A percentile compares a stretch with the other conserved stretches of the same genome.
phyloP scores from a whole-genome alignment of 2,797 vertebrate genomes.

The Loris lydekkerianus region DNA sequence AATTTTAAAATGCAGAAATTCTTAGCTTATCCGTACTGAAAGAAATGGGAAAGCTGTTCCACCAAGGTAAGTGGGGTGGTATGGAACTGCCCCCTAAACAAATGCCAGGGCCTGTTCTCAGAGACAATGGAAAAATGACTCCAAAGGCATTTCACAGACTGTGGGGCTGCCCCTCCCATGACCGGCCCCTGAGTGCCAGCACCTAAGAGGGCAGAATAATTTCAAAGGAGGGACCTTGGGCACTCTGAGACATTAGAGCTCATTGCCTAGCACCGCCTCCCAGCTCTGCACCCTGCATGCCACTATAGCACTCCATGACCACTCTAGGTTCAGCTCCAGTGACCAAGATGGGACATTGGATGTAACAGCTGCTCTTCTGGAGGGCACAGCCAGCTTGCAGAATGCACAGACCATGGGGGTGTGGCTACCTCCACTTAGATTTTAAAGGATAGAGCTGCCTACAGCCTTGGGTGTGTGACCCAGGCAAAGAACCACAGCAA shows the following conservation, averaged over 20 bases:
- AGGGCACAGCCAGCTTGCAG: neutral
- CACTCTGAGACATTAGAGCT: neutral
- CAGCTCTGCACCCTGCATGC: neutral
- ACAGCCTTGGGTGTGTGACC: neutral
- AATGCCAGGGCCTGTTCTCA: neutral
- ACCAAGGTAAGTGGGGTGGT: neutral
- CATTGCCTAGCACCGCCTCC: neutral
- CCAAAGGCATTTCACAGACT: neutral
- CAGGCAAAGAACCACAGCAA: neutral
- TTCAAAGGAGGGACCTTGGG: neutral
- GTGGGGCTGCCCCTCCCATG: neutral
- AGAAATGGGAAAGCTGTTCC: neutral
- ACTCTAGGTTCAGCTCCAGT: neutral
- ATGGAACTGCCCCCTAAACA: neutral
- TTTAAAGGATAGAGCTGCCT: neutral
- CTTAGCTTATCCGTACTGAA: neutral
- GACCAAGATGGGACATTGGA: too few species aligned
- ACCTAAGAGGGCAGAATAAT: neutral
- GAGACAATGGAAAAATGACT: neutral
- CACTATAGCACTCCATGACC: neutral
- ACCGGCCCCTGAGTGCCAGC: neutral
- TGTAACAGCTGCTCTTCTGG: fast-evolving
- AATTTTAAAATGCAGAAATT: neutral
- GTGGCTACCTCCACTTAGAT: neutral
- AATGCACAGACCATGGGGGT: too few species aligned